A percentile compares a stretch with the other conserved stretches of the same genome.
phyloP scores from a whole-genome alignment of 1,140 invertebrate species.

The Camponotus vicinus region DNA sequence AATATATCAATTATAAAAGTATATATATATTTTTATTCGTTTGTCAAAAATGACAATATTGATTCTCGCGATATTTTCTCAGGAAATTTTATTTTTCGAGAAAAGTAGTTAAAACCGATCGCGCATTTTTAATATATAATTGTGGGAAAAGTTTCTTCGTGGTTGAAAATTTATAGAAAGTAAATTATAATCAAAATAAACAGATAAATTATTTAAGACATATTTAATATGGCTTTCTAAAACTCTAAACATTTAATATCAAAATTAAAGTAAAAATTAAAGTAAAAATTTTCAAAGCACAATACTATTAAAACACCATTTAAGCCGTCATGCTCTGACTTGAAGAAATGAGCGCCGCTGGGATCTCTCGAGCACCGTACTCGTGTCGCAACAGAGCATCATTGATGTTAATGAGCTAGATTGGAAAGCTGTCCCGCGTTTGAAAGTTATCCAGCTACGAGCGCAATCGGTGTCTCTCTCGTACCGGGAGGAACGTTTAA shows the following conservation, averaged over 20 bases:
- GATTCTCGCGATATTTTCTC: background rate
- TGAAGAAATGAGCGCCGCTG: conserved; percentile 57
- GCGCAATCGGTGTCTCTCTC: conserved; percentile 53
- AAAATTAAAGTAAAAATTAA: conserved; percentile 20
- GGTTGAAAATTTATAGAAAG: background rate
- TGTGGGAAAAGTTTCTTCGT: background rate
- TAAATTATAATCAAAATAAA: too few relatives aligned
- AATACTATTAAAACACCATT: background rate
- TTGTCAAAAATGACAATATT: background rate
- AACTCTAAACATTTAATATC: background rate
- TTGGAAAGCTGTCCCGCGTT: conserved; percentile 80
- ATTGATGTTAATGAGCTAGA: conserved; percentile 82
- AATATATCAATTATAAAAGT: background rate
- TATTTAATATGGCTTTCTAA: background rate
- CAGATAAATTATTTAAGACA: background rate
- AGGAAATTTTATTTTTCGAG: background rate
- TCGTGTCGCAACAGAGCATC: conserved; percentile 76
- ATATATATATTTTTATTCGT: background rate
- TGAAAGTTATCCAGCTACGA: conserved; percentile 77
- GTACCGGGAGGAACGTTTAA: conserved; percentile 14
- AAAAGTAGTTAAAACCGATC: background rate
- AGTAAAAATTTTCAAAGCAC: background rate
- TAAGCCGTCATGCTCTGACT: too few relatives aligned
- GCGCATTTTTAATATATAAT: background rate
- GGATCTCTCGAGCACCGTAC: conserved; percentile 13